A percentile compares a stretch with the other conserved stretches of the same genome.
Evolutionary conservation across 2,888 invertebrate species (phyloP).

Genomic region (Hesperia comma): DNA sequence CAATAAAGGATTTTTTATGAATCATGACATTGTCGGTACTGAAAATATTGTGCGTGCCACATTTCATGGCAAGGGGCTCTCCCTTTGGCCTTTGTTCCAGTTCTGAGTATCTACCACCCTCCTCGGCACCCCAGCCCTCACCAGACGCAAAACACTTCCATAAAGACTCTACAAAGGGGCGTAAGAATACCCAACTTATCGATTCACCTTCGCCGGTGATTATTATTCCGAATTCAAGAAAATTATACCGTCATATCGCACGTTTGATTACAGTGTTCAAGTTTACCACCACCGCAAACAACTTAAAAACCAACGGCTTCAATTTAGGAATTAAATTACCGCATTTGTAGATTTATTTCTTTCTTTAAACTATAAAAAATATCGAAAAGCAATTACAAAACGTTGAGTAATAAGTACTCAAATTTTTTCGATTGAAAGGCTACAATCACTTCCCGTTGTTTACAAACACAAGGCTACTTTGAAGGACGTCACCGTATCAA

Average conservation of each 20-base stretch:
- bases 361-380: constrained; percentile 2
- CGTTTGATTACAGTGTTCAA: constrained; percentile 1
- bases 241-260: neutral
- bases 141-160: constrained; percentile 13
- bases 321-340: too few species aligned
- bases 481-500: constrained; percentile 15
- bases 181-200: constrained; percentile 32
- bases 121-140: constrained; percentile 14
- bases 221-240: neutral
- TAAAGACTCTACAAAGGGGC: constrained; percentile 24
- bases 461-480: constrained; percentile 18
- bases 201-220: constrained; percentile 27
- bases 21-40: neutral
- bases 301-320: neutral
- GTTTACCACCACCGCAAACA: neutral
- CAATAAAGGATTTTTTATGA: neutral
- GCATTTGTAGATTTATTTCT: neutral
- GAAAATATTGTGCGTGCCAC: constrained; percentile 3
- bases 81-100: constrained; percentile 4
- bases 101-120: constrained; percentile 1
- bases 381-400: constrained; percentile 13
- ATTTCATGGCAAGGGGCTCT: neutral
- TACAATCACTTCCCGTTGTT: constrained; percentile 11
- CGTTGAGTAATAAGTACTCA: neutral
- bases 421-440: constrained; percentile 21